Percentiles rank a stretch among this genome's conserved stretches.
phyloP scores from a whole-genome alignment of 2,113 vertebrate species.

The Pelecanus crispus region DNA sequence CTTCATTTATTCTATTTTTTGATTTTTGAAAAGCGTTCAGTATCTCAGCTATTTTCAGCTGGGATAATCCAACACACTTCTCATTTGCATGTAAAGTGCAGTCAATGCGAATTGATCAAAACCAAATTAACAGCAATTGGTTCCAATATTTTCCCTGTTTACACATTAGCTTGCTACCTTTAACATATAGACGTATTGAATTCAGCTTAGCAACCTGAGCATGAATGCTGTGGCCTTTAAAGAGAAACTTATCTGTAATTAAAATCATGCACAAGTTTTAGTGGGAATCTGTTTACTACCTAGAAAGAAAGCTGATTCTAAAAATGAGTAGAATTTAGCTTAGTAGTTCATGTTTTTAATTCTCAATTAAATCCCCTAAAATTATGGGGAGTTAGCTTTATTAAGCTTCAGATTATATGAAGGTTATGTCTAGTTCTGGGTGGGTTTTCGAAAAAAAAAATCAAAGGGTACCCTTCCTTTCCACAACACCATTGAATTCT shows the following conservation, averaged over 20 bases:
- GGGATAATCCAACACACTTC: slow-evolving; percentile 27
- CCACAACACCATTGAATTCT: neutral
- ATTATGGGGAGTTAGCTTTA: slow-evolving; percentile 15
- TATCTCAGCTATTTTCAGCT: slow-evolving; percentile 30
- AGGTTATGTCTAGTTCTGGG: neutral
- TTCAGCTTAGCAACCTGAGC: slow-evolving; percentile 93
- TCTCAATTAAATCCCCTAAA: slow-evolving; percentile 57
- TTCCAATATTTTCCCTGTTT: slow-evolving; percentile 90
- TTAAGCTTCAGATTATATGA: neutral
- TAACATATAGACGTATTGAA: slow-evolving; percentile 90
- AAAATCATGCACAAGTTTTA: slow-evolving; percentile 92
- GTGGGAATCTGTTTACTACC: slow-evolving; percentile 73
- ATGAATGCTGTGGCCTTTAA: slow-evolving; percentile 81
- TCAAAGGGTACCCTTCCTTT: neutral
- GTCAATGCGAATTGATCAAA: slow-evolving; percentile 93
- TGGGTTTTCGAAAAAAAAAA: neutral
- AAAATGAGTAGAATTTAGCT: slow-evolving; percentile 62
- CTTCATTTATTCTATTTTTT: neutral
- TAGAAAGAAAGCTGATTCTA: slow-evolving; percentile 69
- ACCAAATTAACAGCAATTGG: slow-evolving; percentile 92
- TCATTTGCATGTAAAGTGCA: slow-evolving; percentile 94
- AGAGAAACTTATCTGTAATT: slow-evolving; percentile 99
- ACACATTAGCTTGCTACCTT: slow-evolving; percentile 81
- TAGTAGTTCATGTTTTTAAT: slow-evolving; percentile 20
- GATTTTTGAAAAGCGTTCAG: neutral